These are phyloP conservation scores for Chaetorhynchus papuensis DNA, from an alignment of 2,113 vertebrate species.

Conservation along the genomic window DNA sequence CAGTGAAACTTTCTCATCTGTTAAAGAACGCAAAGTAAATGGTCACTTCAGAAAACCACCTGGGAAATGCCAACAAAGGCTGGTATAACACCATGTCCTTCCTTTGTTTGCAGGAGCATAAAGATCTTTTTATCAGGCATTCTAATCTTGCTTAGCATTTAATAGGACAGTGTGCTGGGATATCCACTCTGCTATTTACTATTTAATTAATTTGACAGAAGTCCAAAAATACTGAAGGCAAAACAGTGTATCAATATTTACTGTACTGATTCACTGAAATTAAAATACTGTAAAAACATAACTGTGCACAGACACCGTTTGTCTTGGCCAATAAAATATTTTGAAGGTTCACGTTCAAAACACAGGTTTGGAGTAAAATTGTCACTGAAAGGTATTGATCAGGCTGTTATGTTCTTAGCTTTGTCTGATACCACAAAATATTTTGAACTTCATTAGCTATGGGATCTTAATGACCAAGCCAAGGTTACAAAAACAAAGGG, in stretches of 20 bases:
- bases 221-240: constrained; percentile 62
- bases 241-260: constrained; percentile 70
- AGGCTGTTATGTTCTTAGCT: not conserved
- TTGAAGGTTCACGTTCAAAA: constrained; percentile 35
- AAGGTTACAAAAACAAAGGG: constrained; percentile 14
- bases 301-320: constrained; percentile 52
- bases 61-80: constrained; percentile 40
- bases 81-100: not conserved
- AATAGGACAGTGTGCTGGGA: constrained; percentile 48
- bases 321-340: constrained; percentile 43
- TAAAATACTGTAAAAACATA: constrained; percentile 67
- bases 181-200: constrained; percentile 60
- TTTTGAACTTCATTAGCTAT: not conserved
- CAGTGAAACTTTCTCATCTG: not conserved
- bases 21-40: constrained; percentile 13
- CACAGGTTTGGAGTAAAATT: constrained; percentile 13
- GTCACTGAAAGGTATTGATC: constrained; percentile 32
- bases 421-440: not conserved
- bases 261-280: constrained; percentile 64
- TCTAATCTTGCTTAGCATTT: constrained; percentile 45
- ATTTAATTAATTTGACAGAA: constrained; percentile 60
- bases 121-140: constrained; percentile 38
- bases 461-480: not conserved
- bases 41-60: constrained; percentile 21
- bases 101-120: constrained; percentile 30